phyloP scores from a whole-genome alignment of 2,113 vertebrate genomes.

The Tauraco erythrolophus region DNA sequence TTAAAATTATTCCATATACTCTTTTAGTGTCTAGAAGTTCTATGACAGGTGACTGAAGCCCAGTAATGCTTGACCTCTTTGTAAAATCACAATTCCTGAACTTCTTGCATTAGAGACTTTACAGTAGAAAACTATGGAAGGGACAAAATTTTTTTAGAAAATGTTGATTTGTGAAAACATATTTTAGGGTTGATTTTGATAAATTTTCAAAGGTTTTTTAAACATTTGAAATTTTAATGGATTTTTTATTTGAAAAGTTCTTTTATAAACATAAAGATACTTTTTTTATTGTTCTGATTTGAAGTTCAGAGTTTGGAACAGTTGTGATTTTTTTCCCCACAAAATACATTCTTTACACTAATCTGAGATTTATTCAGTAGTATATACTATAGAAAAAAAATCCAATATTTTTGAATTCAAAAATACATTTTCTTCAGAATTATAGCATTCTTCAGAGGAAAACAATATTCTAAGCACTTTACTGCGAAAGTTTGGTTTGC shows the following conservation, averaged over 20 bases:
- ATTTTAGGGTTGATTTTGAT: neutral
- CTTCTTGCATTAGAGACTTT: neutral
- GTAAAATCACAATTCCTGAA: neutral
- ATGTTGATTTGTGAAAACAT: neutral
- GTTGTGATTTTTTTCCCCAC: neutral
- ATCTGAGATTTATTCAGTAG: neutral
- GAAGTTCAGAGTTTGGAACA: neutral
- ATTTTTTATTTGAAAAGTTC: neutral
- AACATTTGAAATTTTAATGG: neutral
- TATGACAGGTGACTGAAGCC: neutral
- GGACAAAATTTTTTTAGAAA: neutral
- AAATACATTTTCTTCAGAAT: neutral
- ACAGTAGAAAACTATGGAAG: neutral
- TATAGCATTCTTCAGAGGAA: neutral
- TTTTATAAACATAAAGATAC: neutral
- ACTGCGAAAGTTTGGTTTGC: neutral
- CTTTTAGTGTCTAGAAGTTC: neutral
- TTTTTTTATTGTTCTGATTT: neutral
- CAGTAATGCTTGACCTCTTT: neutral
- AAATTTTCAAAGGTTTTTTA: neutral
- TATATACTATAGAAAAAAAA: neutral
- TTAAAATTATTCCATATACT: neutral
- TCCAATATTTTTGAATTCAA: neutral
- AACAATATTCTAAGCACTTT: neutral
- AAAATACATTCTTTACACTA: neutral